Base-by-base conservation (phyloP, 2,888 invertebrate species). In the Polietes domitor region DNA sequence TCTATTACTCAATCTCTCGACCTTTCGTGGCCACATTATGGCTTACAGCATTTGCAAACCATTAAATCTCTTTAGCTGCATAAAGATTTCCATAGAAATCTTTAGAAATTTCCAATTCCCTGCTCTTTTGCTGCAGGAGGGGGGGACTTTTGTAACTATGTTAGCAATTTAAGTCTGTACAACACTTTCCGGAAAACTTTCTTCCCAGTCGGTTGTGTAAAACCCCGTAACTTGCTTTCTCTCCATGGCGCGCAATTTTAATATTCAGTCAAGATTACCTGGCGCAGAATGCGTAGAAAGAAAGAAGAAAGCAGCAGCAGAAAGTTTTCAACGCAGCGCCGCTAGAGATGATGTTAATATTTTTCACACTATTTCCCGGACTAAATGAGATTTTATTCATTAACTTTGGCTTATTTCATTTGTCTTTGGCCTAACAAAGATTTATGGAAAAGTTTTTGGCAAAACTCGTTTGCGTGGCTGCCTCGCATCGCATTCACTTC, bases 341-440 rank as follows among this genome's bases (percentile, higher is more conserved):
- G n/a, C n/a, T n/a, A n/a, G 10, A 53, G 77, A 17, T 70, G 53
- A 63, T 83, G 58, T 80, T 83, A 78, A 83, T 81, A 83, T 81
- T 83, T 83, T 83, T 83, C 83, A 83, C 83, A 83, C 83, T 78
- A 81, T 81, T 83, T 81, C 77, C 75, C 80, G 63, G 70, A 72
- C 77, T 78, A 75, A 80, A 83, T 55, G 80, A 83, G 83, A 77
- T 83, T 81, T 83, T 83, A 81, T 83, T 83, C 83, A 83, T 83
- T 83, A 83, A 83, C 80, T 83, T 77, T 83, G 83, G 83, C 80
- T 83, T 83, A 83, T 83, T 83, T 83, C 80, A 83, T 83, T 83
- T 83, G 83, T 83, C 80, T 80, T 83, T 77, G 80, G 77, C 77
- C 77, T 83, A 83, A 83, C 65, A 83, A 80, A 75, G 83, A 83